Evolutionary conservation across 2,113 vertebrate genomes (phyloP).

Genomic region (Amphiprion percula): DNA sequence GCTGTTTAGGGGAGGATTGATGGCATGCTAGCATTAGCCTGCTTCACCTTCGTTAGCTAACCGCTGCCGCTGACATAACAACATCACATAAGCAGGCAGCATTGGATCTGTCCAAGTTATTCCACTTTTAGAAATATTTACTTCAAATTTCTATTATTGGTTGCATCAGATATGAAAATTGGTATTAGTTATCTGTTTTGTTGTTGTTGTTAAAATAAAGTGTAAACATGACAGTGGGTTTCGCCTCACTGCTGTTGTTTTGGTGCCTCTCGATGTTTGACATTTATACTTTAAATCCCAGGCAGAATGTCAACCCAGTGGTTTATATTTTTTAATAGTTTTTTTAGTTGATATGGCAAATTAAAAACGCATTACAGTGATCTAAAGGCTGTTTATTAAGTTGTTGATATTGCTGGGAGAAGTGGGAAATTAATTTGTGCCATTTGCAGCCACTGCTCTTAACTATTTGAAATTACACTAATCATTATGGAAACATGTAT

Average conservation of each 20-base stretch:
- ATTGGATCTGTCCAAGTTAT: background rate
- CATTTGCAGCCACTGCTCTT: background rate
- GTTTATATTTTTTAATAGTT: background rate
- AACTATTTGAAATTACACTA: background rate
- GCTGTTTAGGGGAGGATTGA: too few species aligned
- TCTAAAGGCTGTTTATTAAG: background rate
- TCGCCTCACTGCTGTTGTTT: slow-evolving; percentile 12
- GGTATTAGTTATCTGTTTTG: background rate
- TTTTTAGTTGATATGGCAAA: background rate
- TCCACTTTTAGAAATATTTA: too few species aligned
- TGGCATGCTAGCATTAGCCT: background rate
- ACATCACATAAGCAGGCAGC: slow-evolving; percentile 27
- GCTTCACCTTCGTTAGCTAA: slow-evolving; percentile 40
- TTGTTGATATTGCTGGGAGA: too few species aligned
- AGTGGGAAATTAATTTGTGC: too few species aligned
- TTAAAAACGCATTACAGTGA: background rate
- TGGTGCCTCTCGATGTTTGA: background rate
- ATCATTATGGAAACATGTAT: background rate
- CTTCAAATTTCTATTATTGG: too few species aligned
- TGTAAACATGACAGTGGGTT: background rate
- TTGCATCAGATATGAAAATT: background rate
- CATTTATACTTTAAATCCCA: background rate
- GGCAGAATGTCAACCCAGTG: background rate
- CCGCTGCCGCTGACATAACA: slow-evolving; percentile 44
- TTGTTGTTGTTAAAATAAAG: background rate